phyloP scores from a whole-genome alignment of 2,888 invertebrate species.

The Sceliomorpha sp. region DNA sequence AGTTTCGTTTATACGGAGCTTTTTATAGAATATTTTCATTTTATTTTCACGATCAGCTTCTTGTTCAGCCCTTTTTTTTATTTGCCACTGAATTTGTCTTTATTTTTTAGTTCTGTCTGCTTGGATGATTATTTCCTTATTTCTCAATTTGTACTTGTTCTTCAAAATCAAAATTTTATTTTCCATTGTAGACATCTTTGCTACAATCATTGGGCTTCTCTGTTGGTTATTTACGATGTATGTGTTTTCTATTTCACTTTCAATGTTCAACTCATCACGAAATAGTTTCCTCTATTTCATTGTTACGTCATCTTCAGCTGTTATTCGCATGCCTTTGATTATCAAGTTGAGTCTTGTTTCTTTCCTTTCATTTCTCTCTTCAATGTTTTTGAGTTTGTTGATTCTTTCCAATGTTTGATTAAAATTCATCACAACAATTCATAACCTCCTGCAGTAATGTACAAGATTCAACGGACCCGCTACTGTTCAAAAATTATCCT shows the following conservation, averaged over 20 bases:
- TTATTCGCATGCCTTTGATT: too few relatives aligned
- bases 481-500: too few relatives aligned
- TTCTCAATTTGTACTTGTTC: background rate
- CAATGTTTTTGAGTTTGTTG: too few relatives aligned
- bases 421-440: too few relatives aligned
- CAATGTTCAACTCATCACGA: background rate
- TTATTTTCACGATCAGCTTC: background rate
- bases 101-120: conserved; percentile 4
- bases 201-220: background rate
- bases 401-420: too few relatives aligned
- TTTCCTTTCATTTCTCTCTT: too few relatives aligned
- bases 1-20: background rate
- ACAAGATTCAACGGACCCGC: too few relatives aligned
- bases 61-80: background rate
- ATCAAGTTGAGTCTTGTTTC: too few relatives aligned
- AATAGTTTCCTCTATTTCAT: background rate
- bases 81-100: conserved; percentile 1
- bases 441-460: too few relatives aligned
- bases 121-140: conserved; percentile 4
- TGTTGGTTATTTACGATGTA: background rate
- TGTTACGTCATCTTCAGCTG: too few relatives aligned
- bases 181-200: background rate
- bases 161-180: conserved; percentile 1
- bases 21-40: conserved; percentile 2
- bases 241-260: background rate